These are phyloP conservation scores for Drosophila nigromelanica DNA, from an alignment of 1,140 invertebrate species.

Conservation along the genomic window DNA sequence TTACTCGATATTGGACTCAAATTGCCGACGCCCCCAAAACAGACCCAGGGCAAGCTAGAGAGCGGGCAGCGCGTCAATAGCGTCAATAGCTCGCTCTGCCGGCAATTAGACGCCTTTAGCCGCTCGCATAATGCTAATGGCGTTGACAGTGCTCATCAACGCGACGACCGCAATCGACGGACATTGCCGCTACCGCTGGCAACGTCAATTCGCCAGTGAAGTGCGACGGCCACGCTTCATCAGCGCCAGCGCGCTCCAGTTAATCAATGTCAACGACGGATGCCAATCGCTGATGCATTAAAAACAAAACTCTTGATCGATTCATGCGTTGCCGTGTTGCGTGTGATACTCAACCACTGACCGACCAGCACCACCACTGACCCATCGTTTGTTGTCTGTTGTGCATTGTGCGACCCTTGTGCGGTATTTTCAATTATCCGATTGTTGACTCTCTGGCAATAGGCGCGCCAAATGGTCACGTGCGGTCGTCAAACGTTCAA, in stretches of 20 bases:
- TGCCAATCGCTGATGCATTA: conserved; percentile 73
- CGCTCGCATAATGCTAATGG: conserved; percentile 80
- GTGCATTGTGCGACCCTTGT: conserved; percentile 19
- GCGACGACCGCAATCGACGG: conserved; percentile 63
- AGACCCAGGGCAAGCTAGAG: not conserved
- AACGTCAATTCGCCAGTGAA: conserved; percentile 66
- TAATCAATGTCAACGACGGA: conserved; percentile 76
- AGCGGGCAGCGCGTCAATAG: not conserved
- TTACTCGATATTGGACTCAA: conserved; percentile 29
- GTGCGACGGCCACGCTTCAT: conserved; percentile 75
- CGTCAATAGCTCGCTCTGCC: conserved; percentile 17
- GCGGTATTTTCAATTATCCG: conserved; percentile 47
- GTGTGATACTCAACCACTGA: conserved; percentile 29
- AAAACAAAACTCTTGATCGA: conserved; percentile 29
- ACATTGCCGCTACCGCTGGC: not conserved
- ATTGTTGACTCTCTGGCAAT: conserved; percentile 12
- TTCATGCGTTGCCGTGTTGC: conserved; percentile 30
- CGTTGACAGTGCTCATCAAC: conserved; percentile 79
- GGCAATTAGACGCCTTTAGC: conserved; percentile 80
- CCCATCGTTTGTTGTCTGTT: conserved; percentile 11
- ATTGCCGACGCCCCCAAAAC: conserved; percentile 61
- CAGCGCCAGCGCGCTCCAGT: conserved; percentile 57
- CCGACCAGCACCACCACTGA: conserved; percentile 31
- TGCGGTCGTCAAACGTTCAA: conserved; percentile 81
- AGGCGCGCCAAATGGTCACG: conserved; percentile 79